Base-by-base conservation (phyloP, 2,888 invertebrate genomes). In the Cremastobaeus sp. region DNA sequence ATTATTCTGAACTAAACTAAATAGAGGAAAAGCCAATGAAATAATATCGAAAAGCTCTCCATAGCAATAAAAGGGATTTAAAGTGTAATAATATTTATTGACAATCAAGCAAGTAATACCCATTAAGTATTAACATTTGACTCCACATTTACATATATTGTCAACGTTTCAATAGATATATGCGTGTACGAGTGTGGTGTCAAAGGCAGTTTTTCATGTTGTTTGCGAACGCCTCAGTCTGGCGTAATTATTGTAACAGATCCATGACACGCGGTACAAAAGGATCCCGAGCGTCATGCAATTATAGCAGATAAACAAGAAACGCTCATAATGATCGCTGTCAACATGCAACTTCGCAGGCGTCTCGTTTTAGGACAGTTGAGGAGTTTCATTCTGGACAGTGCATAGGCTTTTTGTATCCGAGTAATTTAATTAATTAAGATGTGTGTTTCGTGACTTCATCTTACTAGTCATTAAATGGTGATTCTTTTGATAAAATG, bases 381-480 rank as follows among this genome's bases (percentile, higher is more conserved):
- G 20, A 9, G 9, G 21, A 35, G 18, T 18, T 12, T 9, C 30
- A 17, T 17, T 28, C 18, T 5, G 1, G 11, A 11, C 45, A 14
- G 14, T 18, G 9, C 2, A 14, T 41, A 14, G 4, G 25, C 4
- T 25, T 39, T 43, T 55, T 43, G 20, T 55, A 55, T 32, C 18
- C 21, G 30, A 41, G 21, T 43, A 21, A 5, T 4, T 14, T 8
- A 28, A n/a, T n/a, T n/a, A n/a, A n/a, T n/a, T 28, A 34, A 50
- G 14, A 41, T 20, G 1, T 47, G 43, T 60, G 41, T 50, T 37
- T 54, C 64, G 17, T 54, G 34, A 65, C 34, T 48, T 48, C 55
- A 34, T 57, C 25, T 41, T 57, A 32, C 66, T 66, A 66, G 66
- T 66, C 66, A 66, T 39, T 66, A 41, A 57, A 66, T 66, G 57